These are phyloP conservation scores for Hyposoter dolosus DNA, from an alignment of 2,888 invertebrate genomes.

Conservation along the genomic window DNA sequence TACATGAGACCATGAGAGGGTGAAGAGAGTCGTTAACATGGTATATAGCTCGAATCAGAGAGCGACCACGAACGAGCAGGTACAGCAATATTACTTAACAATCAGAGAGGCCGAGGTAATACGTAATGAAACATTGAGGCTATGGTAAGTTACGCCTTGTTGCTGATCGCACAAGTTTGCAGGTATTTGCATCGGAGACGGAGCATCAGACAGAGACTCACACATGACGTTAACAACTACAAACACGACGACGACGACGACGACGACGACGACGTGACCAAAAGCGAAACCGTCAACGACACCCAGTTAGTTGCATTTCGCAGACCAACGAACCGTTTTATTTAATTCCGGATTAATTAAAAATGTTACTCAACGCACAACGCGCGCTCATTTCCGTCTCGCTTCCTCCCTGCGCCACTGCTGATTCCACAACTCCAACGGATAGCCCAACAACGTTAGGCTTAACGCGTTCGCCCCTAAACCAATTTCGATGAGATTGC, in stretches of 20 bases:
- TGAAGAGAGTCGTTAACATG: conserved; percentile 22
- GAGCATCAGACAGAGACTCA: neutral
- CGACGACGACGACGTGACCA: conserved; percentile 30
- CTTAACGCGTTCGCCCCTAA: conserved; percentile 64
- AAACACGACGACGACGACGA: conserved; percentile 12
- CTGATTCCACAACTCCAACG: neutral
- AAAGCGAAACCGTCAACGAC: conserved; percentile 45
- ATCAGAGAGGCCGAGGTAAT: neutral
- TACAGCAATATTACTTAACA: neutral
- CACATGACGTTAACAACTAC: neutral
- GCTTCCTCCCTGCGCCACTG: neutral
- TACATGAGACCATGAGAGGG: neutral
- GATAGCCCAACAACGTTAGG: no score
- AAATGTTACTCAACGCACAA: conserved; percentile 71
- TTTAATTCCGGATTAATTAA: conserved; percentile 76
- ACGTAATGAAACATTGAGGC: neutral
- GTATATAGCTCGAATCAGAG: neutral
- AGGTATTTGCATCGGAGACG: neutral
- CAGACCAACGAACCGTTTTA: conserved; percentile 73
- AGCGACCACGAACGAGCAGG: conserved; percentile 1
- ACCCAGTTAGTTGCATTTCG: conserved; percentile 70
- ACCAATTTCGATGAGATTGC: conserved; percentile 62
- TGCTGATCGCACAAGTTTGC: neutral
- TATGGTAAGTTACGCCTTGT: neutral
- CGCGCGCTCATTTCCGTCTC: conserved; percentile 38